Evolutionary conservation across 2,113 vertebrate species (phyloP).

Genomic region (Hemibagrus wyckioides): DNA sequence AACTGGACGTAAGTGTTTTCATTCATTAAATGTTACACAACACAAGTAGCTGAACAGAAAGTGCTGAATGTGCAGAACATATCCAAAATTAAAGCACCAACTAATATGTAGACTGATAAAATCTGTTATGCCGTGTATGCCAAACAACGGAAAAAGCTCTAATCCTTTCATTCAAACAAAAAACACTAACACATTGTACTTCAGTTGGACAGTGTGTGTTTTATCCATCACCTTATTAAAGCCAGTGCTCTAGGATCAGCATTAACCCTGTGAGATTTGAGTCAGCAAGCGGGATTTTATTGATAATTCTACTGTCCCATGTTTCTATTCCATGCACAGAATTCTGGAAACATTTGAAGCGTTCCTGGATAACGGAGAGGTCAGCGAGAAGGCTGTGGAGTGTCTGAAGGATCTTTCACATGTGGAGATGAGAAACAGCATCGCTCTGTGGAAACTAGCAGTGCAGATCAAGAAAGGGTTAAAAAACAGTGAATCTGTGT

Average conservation of each 20-base stretch:
- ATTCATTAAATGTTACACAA: background rate
- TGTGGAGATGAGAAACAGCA: conserved; percentile 31
- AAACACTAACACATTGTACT: background rate
- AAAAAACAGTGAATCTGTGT: background rate
- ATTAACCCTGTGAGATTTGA: background rate
- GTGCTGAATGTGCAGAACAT: background rate
- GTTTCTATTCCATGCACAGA: background rate
- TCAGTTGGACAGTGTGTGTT: background rate
- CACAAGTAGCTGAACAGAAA: background rate
- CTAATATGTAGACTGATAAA: background rate
- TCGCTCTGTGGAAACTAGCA: conserved; percentile 49
- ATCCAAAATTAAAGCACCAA: background rate
- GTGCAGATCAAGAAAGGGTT: conserved; percentile 40
- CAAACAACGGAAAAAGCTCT: too few relatives aligned
- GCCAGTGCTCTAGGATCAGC: background rate
- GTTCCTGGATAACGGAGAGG: background rate
- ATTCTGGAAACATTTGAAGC: conserved; percentile 24
- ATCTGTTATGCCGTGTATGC: background rate
- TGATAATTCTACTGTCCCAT: background rate
- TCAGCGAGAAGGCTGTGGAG: background rate
- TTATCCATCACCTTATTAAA: background rate
- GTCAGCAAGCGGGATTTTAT: background rate
- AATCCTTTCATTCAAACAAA: too few relatives aligned
- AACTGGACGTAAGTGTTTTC: conserved; percentile 35
- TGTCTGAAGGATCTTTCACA: background rate